Conservation (phyloP, 2,888 invertebrate species). For the Parthenolecanium corni region DNA sequence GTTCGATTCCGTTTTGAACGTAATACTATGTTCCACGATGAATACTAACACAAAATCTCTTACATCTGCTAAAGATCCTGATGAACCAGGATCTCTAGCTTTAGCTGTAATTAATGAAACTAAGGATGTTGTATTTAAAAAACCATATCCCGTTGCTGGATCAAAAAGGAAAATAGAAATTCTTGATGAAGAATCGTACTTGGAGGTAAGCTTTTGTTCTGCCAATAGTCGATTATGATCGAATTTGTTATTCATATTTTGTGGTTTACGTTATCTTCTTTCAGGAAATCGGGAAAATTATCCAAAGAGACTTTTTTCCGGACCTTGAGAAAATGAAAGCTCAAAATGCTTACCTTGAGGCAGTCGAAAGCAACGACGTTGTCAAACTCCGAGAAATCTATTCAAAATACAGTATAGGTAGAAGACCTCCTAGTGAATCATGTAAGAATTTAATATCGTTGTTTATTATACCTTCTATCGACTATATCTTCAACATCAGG, state of each 20-base stretch:
- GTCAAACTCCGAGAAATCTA: conserved; percentile 74
- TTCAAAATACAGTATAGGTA: conserved; percentile 66
- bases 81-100: conserved; percentile 14
- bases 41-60: neutral
- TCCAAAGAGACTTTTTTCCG: conserved; percentile 94
- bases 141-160: conserved; percentile 17
- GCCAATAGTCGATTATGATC: no score
- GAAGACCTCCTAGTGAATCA: conserved; percentile 50
- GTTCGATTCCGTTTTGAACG: neutral
- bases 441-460: conserved; percentile 39
- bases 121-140: conserved; percentile 17
- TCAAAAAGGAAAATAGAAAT: conserved; percentile 13
- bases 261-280: conserved; percentile 33
- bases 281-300: conserved; percentile 87
- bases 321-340: conserved; percentile 84
- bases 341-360: conserved; percentile 85
- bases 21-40: neutral
- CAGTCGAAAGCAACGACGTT: conserved; percentile 78
- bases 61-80: neutral
- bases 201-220: conserved; percentile 4
- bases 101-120: conserved; percentile 7
- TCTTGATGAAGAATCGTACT: conserved; percentile 25
- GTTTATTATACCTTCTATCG: neutral
- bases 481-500: neutral
- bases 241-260: neutral